These are phyloP conservation scores for Excalfactoria chinensis DNA, from an alignment of 2,113 vertebrate species.

Conservation along the genomic window DNA sequence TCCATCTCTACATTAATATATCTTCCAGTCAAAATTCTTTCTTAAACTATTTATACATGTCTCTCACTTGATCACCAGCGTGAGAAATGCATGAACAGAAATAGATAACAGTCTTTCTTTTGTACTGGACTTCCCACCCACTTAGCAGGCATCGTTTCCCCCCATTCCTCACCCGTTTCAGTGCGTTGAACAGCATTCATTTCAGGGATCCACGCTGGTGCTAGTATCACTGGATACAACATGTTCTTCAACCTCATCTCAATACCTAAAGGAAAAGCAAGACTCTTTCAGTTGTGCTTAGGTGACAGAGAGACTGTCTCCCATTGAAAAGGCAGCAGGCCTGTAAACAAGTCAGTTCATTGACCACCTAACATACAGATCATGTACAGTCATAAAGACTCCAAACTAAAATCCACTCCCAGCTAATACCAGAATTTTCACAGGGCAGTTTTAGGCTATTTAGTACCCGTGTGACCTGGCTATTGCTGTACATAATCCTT, in stretches of 20 bases:
- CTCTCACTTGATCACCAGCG: neutral
- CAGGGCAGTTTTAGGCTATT: neutral
- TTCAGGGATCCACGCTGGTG: slow-evolving; percentile 88
- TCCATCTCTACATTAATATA: neutral
- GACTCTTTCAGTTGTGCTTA: neutral
- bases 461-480: neutral
- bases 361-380: neutral
- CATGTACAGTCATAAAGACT: neutral
- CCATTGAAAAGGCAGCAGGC: neutral
- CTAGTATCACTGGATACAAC: slow-evolving; percentile 90
- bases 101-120: neutral
- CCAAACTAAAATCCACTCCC: neutral
- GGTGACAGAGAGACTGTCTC: neutral
- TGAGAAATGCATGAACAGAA: neutral
- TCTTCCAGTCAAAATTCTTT: neutral
- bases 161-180: slow-evolving; percentile 81
- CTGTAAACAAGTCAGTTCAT: neutral
- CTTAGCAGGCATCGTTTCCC: neutral
- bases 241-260: slow-evolving; percentile 95
- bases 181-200: slow-evolving; percentile 83
- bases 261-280: slow-evolving; percentile 79
- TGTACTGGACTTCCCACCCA: neutral
- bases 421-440: neutral
- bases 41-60: neutral
- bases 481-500: neutral